Evolutionary conservation across 2,888 invertebrate species (phyloP).

Genomic region (Scaptomyza caliginosa): DNA sequence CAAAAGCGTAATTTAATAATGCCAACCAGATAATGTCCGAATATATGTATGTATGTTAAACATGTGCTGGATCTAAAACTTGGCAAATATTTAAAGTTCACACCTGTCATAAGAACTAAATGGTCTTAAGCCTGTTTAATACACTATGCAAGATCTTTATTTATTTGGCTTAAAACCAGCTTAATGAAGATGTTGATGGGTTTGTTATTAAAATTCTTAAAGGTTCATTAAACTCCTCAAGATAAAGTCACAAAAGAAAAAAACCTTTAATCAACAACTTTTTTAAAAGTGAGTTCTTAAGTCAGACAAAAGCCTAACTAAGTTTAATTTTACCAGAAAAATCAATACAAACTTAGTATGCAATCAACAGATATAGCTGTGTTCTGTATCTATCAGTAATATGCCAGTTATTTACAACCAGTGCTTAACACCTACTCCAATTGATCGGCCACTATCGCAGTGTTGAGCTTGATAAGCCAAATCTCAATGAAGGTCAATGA

Average conservation of each 20-base stretch:
- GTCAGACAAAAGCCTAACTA: not conserved
- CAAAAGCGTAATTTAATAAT: conserved; percentile 66
- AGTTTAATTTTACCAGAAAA: conserved; percentile 7
- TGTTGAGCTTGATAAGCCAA: conserved; percentile 28
- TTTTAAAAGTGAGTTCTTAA: too few relatives aligned
- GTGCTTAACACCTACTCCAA: conserved; percentile 6
- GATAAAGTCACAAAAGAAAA: too few relatives aligned
- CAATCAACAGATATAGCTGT: conserved; percentile 1
- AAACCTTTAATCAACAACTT: too few relatives aligned
- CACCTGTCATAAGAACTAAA: conserved; percentile 32
- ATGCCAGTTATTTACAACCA: conserved; percentile 4
- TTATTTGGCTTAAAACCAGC: not conserved
- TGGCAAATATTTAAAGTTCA: conserved; percentile 55
- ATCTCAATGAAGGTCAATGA: conserved; percentile 46
- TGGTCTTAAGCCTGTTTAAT: not conserved
- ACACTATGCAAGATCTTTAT: not conserved
- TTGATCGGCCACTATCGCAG: conserved; percentile 4
- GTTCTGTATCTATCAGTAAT: not conserved
- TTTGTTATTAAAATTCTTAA: not conserved
- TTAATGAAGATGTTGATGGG: not conserved
- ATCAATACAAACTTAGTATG: not conserved
- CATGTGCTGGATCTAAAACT: not conserved
- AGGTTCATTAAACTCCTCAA: too few relatives aligned
- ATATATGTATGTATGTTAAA: not conserved
- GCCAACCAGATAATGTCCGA: conserved; percentile 32